Percentiles rank a stretch among this genome's conserved stretches.
Conservation (phyloP, 2,888 invertebrate genomes). For the Zootermopsis nevadensis region DNA sequence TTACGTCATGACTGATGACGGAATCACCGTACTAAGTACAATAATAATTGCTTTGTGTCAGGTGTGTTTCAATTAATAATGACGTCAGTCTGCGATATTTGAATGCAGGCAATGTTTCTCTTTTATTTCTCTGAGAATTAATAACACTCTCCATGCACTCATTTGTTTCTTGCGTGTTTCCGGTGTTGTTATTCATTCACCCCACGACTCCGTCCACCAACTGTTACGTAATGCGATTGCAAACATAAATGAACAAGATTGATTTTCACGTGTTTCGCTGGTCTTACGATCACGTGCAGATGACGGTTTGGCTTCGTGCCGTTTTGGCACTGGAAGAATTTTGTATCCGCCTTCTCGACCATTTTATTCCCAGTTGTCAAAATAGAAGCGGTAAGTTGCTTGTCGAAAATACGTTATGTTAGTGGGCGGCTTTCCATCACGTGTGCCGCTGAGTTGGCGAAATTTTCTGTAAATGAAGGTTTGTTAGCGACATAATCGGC, state of each 20-base stretch:
- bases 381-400: background rate
- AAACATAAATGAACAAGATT: background rate
- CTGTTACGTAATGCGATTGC: background rate
- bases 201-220: background rate
- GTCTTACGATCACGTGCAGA: background rate
- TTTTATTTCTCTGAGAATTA: background rate
- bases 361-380: background rate
- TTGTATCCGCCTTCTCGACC: background rate
- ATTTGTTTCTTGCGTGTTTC: background rate
- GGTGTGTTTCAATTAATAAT: background rate
- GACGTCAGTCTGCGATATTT: background rate
- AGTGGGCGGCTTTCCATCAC: background rate
- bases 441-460: too few species aligned
- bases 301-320: background rate
- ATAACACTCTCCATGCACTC: background rate
- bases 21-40: background rate
- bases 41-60: background rate
- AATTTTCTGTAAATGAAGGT: too few species aligned
- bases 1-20: background rate
- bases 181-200: background rate
- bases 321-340: background rate
- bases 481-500: too few species aligned
- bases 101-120: background rate
- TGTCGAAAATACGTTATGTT: background rate
- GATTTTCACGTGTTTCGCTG: slow-evolving; percentile 1